Evolutionary conservation across 2,888 invertebrate genomes (phyloP).

Genomic region (Pseudeuparius sepicola): DNA sequence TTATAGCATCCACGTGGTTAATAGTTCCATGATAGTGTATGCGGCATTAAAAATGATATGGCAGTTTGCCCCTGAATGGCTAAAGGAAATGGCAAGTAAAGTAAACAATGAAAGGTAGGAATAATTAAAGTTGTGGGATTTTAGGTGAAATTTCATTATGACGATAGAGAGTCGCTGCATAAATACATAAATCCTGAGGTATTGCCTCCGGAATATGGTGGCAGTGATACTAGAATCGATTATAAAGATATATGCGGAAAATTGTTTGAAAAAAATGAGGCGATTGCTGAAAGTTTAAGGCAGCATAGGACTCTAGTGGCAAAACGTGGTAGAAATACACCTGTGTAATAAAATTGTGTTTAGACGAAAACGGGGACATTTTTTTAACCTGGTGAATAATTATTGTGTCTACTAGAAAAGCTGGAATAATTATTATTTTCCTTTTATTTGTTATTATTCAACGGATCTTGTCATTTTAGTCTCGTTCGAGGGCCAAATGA

Average conservation of each 20-base stretch:
- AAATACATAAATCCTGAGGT: slow-evolving; percentile 40
- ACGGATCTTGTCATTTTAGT: too few relatives aligned
- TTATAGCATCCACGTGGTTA: slow-evolving; percentile 33
- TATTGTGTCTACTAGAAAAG: too few relatives aligned
- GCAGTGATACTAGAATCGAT: slow-evolving; percentile 32
- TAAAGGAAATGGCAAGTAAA: slow-evolving; percentile 26
- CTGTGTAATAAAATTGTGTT: too few relatives aligned
- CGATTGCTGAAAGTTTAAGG: slow-evolving; percentile 27
- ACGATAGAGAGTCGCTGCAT: slow-evolving; percentile 43
- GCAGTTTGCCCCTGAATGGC: slow-evolving; percentile 32
- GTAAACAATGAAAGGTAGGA: too few relatives aligned
- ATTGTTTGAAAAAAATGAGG: slow-evolving; percentile 25
- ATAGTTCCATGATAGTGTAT: slow-evolving; percentile 29
- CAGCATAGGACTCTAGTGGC: slow-evolving; percentile 13
- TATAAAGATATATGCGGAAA: slow-evolving; percentile 24
- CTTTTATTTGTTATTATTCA: too few relatives aligned
- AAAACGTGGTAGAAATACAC: too few relatives aligned
- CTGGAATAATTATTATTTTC: too few relatives aligned
- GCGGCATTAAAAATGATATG: slow-evolving; percentile 31
- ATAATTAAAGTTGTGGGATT: slow-evolving; percentile 17
- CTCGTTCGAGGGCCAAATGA: too few relatives aligned
- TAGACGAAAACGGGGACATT: too few relatives aligned
- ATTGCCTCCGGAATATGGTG: slow-evolving; percentile 51
- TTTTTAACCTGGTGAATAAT: too few relatives aligned
- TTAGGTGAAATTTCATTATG: slow-evolving; percentile 45